Evolutionary conservation across 2,797 vertebrate species (phyloP), one percentile per base, ranked within the genome.

Genomic region (Chaetophractus vellerosus): DNA sequence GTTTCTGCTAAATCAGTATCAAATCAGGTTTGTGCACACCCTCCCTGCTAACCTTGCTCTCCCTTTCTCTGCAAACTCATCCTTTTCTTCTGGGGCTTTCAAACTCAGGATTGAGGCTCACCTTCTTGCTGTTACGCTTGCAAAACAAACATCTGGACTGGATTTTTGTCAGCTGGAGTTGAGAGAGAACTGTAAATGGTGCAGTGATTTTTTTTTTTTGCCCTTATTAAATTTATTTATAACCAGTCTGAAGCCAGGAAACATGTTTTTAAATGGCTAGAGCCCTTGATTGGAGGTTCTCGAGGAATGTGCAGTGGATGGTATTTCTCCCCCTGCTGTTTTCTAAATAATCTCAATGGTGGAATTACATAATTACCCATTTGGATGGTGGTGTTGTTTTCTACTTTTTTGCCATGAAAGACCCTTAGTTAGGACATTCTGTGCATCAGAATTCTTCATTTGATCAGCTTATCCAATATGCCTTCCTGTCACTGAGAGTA

Each of bases 141-240:
- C 91, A 95, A 93, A 96, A 94, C 0, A 3, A 97, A 98, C 95
- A 94, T 96, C 97, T 97, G 96, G 88, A 85, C 84, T 98, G 85
- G 71, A 94, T 98, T 98, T 97, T 97, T 98, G 96, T 97, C 95
- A 96, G 94, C 94, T 97, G 93, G 48, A 63, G 97, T 94, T 95
- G 84, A 97, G 96, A 74, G 97, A 94, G 93, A 98, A 95, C 93
- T 97, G 66, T 97, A 98, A 98, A 97, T 95, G 93, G 94, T 97
- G 89, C 96, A 90, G 79, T 68, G 72, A 94, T 76, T 68, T 84
- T 96, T 94, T 95, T 88, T 88, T 96, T 93, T 92, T 74, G 28
- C 94, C 80, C 94, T 97, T 97, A 98, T 97, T 97, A 97, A 97
- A 98, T 97, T 97, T 97, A 96, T 97, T 96, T 93, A 97, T 97